These are phyloP conservation scores for Cherax quadricarinatus DNA, from an alignment of 1,140 invertebrate genomes.

Conservation along the genomic window DNA sequence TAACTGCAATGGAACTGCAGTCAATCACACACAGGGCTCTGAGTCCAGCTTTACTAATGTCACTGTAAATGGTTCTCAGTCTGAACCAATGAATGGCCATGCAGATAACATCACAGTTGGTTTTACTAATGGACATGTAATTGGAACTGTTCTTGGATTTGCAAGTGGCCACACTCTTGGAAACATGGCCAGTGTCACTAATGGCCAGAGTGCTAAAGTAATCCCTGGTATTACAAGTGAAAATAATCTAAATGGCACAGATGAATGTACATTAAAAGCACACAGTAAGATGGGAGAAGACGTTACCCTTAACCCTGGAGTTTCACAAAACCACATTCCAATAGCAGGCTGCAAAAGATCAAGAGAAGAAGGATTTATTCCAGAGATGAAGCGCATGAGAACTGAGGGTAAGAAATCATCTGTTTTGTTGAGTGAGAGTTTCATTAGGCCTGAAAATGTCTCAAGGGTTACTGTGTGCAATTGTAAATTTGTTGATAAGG, in stretches of 20 bases:
- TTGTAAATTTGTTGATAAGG: neutral
- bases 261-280: neutral
- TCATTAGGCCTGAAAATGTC: neutral
- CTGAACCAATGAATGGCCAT: conserved; percentile 2
- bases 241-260: conserved; percentile 7
- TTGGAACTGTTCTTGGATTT: conserved; percentile 42
- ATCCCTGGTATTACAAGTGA: neutral
- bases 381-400: conserved; percentile 61
- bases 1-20: conserved; percentile 13
- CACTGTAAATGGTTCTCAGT: conserved; percentile 14
- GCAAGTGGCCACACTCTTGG: neutral
- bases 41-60: neutral
- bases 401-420: conserved; percentile 60
- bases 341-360: conserved; percentile 61
- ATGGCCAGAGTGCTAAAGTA: neutral
- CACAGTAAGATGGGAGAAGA: conserved; percentile 43
- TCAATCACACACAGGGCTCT: neutral
- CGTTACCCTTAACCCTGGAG: conserved; percentile 44
- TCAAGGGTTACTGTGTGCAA: neutral
- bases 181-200: neutral
- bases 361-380: conserved; percentile 51
- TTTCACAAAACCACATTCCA: conserved; percentile 58
- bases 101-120: conserved; percentile 18
- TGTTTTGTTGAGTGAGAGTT: conserved; percentile 4
- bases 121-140: conserved; percentile 45